Conservation (phyloP, 1,140 invertebrate species). For the Nasonia giraulti region DNA sequence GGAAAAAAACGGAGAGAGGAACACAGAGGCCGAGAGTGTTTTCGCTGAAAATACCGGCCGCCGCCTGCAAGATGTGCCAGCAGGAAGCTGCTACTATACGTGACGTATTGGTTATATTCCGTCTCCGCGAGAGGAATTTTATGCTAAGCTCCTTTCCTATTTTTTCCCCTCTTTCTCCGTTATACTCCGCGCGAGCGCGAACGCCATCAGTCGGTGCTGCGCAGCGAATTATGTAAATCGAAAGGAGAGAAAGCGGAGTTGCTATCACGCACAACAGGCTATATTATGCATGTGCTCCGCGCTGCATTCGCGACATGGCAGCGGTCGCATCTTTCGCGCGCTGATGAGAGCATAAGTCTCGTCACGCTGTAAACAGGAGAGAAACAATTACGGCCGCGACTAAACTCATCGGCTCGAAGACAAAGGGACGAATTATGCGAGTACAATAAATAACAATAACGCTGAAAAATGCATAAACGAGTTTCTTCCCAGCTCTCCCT, state of each 20-base stretch:
- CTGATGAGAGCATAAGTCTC: not conserved
- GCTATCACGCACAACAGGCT: constrained; percentile 59
- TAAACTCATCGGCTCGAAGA: not conserved
- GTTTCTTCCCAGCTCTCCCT: not conserved
- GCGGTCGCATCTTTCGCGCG: not conserved
- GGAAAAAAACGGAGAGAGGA: no score
- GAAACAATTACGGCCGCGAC: not conserved
- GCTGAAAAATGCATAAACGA: not conserved
- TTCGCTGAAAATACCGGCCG: not conserved
- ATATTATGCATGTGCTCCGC: constrained; percentile 59
- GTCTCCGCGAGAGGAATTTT: not conserved
- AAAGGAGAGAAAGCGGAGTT: constrained; percentile 60
- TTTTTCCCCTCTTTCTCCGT: constrained; percentile 1
- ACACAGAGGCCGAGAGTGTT: not conserved
- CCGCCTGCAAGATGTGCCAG: not conserved
- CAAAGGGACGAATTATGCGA: no score
- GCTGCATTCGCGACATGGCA: constrained; percentile 21
- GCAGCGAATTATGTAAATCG: constrained; percentile 66
- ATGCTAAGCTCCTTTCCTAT: constrained; percentile 40
- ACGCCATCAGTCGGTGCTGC: constrained; percentile 16
- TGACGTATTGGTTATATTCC: constrained; percentile 40
- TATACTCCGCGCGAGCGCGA: not conserved
- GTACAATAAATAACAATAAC: not conserved
- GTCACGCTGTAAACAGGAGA: not conserved
- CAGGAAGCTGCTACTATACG: constrained; percentile 16